A percentile compares a stretch with the other conserved stretches of the same genome.
These are phyloP conservation scores for Sturnira hondurensis DNA, from an alignment of 2,113 vertebrate genomes.

Conservation along the genomic window DNA sequence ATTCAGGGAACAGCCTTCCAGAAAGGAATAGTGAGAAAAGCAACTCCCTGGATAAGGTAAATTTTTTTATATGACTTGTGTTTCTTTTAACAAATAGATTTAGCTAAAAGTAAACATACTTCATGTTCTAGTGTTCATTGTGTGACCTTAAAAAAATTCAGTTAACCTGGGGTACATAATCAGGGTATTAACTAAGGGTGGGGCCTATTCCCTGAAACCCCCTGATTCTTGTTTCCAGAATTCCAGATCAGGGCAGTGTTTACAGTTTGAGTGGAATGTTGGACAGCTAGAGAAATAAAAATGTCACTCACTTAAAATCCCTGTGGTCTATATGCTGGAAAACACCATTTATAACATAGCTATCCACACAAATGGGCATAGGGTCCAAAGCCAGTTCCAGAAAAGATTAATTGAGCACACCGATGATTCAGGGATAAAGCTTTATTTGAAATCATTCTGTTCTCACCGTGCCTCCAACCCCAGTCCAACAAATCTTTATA, in stretches of 20 bases:
- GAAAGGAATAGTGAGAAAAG: constrained; percentile 91
- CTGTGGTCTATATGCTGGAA: fast-evolving
- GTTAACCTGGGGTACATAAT: not conserved
- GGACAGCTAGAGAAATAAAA: not conserved
- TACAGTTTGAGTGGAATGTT: too few species aligned
- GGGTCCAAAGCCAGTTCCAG: not conserved
- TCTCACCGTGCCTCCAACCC: not conserved
- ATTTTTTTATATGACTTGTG: not conserved
- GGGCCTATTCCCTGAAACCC: not conserved
- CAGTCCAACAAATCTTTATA: not conserved
- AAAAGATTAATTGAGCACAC: not conserved
- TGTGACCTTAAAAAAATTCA: not conserved
- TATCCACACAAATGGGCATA: not conserved
- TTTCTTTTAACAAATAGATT: not conserved
- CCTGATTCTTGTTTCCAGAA: not conserved
- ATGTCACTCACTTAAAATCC: not conserved
- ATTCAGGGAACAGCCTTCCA: constrained; percentile 91
- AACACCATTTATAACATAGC: not conserved
- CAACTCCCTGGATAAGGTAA: constrained; percentile 96
- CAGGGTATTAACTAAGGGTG: not conserved
- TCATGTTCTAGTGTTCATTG: not conserved
- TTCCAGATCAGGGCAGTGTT: not conserved
- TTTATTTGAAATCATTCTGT: not conserved
- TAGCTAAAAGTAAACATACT: not conserved
- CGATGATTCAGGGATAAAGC: not conserved